phyloP scores from a whole-genome alignment of 2,113 vertebrate genomes.

The Petaurus breviceps region DNA sequence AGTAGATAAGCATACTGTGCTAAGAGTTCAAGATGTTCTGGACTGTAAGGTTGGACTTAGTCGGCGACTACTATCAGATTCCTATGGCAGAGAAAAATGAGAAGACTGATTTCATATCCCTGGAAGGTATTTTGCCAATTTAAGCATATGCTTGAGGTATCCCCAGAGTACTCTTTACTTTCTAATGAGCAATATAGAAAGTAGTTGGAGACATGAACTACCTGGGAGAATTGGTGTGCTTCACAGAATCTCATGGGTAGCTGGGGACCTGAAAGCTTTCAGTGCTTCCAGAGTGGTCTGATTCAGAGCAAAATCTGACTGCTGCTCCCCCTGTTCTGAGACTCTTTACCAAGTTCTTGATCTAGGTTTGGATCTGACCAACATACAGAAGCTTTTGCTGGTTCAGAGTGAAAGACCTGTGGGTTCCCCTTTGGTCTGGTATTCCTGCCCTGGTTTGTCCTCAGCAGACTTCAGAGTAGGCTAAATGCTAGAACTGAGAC shows the following conservation, averaged over 20 bases:
- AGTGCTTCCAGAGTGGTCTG: not conserved
- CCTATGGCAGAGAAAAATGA: not conserved
- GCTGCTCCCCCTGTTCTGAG: not conserved
- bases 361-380: not conserved
- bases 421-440: not conserved
- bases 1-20: not conserved
- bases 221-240: not conserved
- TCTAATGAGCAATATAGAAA: not conserved
- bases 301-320: not conserved
- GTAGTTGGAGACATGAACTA: not conserved
- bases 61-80: not conserved
- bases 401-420: not conserved
- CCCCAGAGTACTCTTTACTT: not conserved
- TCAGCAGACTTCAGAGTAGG: not conserved
- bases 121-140: not conserved
- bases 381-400: not conserved
- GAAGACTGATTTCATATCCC: not conserved
- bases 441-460: not conserved
- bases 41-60: not conserved
- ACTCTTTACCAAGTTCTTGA: not conserved
- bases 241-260: not conserved
- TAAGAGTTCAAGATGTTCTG: not conserved
- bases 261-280: not conserved
- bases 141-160: not conserved
- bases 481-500: not conserved